Conservation (phyloP, 1,140 invertebrate genomes). For the Dendroctonus valens region DNA sequence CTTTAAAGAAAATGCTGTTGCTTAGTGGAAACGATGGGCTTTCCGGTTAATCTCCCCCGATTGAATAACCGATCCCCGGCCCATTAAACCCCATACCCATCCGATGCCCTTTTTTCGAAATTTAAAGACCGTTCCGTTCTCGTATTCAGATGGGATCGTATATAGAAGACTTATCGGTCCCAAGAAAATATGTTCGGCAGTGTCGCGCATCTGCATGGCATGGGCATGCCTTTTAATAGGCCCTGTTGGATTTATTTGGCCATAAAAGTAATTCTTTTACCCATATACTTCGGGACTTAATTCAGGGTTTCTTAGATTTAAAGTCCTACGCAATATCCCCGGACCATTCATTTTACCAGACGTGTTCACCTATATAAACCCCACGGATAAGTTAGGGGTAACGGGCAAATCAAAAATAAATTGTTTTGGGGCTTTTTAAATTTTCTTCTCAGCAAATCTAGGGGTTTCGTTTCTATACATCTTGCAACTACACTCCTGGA, state of each 20-base stretch:
- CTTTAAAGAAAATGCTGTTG: background rate
- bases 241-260: conserved; percentile 40
- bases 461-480: too few relatives aligned
- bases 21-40: conserved; percentile 1
- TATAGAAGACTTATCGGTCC: conserved; percentile 37
- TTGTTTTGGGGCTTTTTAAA: too few relatives aligned
- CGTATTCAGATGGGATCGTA: conserved; percentile 15
- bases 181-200: conserved; percentile 33
- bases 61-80: conserved; percentile 13
- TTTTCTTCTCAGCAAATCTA: too few relatives aligned
- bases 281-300: conserved; percentile 44
- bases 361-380: too few relatives aligned
- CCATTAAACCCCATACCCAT: conserved; percentile 18
- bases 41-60: conserved; percentile 3
- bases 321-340: conserved; percentile 29
- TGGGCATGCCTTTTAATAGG: conserved; percentile 44
- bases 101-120: conserved; percentile 21
- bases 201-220: conserved; percentile 43
- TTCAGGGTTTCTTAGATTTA: conserved; percentile 37
- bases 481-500: too few relatives aligned
- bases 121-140: conserved; percentile 17
- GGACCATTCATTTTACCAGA: conserved; percentile 18
- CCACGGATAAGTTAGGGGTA: too few relatives aligned
- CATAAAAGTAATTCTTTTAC: conserved; percentile 45
- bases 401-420: too few relatives aligned